Evolutionary conservation across 2,797 vertebrate species (phyloP), one percentile per base, ranked within the genome.

Genomic region (Acanthurus lineatus): DNA sequence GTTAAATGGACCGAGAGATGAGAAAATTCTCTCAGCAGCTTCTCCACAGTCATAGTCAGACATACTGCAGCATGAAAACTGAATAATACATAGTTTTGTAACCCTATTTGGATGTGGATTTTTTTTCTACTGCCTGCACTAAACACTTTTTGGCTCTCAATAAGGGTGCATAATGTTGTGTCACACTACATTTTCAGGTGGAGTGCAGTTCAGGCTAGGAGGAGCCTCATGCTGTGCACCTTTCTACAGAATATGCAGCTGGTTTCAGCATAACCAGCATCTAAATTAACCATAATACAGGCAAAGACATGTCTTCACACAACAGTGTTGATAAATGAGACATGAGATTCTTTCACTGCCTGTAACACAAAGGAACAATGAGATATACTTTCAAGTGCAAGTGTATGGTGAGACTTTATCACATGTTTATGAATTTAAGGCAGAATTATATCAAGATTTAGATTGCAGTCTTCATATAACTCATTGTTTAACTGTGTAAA

Each of bases 121-220:
- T 4, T 52, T 25, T 32, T 65, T 17, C 5, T 47, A 12, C 32
- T 54, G 63, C 15, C 16, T 10, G 58, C 58, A 38, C 63, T 38
- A 22, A 44, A 59, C n/a, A 16, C 15, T 72, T 69, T n/a, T 35
- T 22, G 47, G 11, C 70, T 78, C 58, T 57, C 14, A 22, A 11
- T 42, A n/a, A 38, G 25, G 52, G 68, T 70, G 54, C 56, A 59
- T 54, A 42, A 61, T 61, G n/a, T 57, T 70, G 57, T 54, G 22
- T 76, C 51, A 76, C 53, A 49, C 16, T 35, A 22, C 40, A 58
- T 70, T 47, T 76, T 70, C 32, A 88, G 59, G 65, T 71, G 22
- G 40, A 52, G 28, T 59, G 35, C 22, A 40, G 42, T 20, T 73
- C 8, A 49, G 15, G 12, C 56, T 35, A 40, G 15, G 12, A 58